phyloP scores from a whole-genome alignment of 2,888 invertebrate species.

The Cephus pulcher region DNA sequence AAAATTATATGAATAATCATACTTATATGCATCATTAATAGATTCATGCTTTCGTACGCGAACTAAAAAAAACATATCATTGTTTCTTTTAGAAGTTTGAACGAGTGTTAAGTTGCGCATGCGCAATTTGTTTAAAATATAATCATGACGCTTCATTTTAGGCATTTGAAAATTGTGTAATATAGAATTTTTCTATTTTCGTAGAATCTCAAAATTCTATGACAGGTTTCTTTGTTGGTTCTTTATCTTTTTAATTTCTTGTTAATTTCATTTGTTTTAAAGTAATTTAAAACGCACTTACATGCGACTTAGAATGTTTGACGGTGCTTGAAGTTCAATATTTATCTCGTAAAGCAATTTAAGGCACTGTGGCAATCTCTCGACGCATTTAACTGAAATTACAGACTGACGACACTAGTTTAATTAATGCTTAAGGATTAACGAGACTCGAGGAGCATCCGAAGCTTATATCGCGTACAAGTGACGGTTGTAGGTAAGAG shows the following conservation, averaged over 20 bases:
- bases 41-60: not conserved
- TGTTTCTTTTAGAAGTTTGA: not conserved
- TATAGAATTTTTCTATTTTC: not conserved
- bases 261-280: not conserved
- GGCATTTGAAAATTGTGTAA: not conserved
- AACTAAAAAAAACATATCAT: not conserved
- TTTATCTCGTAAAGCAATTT: not conserved
- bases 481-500: not conserved
- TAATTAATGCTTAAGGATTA: conserved; percentile 22
- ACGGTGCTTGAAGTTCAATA: not conserved
- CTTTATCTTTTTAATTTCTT: not conserved
- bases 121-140: not conserved
- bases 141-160: not conserved
- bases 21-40: not conserved
- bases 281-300: not conserved
- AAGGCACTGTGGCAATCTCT: not conserved
- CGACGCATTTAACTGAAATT: conserved; percentile 16
- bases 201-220: not conserved
- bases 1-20: not conserved
- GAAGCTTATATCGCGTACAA: not conserved
- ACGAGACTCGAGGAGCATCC: not conserved
- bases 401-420: conserved; percentile 42
- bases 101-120: not conserved
- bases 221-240: not conserved
- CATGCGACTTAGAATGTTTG: not conserved